Evolutionary conservation across 2,113 vertebrate genomes (phyloP).

Genomic region (Cyrtonyx montezumae): DNA sequence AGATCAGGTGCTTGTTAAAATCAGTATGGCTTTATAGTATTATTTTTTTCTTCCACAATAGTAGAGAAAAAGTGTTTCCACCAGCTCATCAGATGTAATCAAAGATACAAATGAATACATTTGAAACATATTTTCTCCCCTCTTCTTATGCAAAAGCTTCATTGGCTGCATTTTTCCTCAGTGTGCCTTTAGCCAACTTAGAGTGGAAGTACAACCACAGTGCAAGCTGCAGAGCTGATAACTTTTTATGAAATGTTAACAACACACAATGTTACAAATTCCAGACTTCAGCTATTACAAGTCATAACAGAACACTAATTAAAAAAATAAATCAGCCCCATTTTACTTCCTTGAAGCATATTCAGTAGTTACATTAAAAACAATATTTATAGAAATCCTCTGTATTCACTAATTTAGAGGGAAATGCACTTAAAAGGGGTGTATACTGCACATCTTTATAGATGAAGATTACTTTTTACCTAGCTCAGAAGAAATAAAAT

Average conservation of each 20-base stretch:
- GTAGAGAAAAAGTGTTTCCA: background rate
- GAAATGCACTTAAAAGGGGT: slow-evolving; percentile 40
- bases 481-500: slow-evolving; percentile 24
- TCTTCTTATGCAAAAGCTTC: background rate
- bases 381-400: slow-evolving; percentile 41
- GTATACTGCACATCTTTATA: slow-evolving; percentile 30
- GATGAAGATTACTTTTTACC: slow-evolving; percentile 14
- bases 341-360: slow-evolving; percentile 41
- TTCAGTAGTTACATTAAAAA: slow-evolving; percentile 37
- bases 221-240: slow-evolving; percentile 30
- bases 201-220: slow-evolving; percentile 39
- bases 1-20: slow-evolving; percentile 21
- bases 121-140: background rate
- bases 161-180: background rate
- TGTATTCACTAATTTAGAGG: slow-evolving; percentile 32
- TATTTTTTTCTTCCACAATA: background rate
- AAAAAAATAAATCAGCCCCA: slow-evolving; percentile 38
- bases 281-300: slow-evolving; percentile 51
- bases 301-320: slow-evolving; percentile 42
- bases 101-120: slow-evolving; percentile 1
- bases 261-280: slow-evolving; percentile 39
- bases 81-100: background rate
- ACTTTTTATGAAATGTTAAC: slow-evolving; percentile 56
- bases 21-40: slow-evolving; percentile 10
- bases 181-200: background rate